Base-by-base conservation (phyloP, 2,888 invertebrate species). In the Xestia xanthographa region DNA sequence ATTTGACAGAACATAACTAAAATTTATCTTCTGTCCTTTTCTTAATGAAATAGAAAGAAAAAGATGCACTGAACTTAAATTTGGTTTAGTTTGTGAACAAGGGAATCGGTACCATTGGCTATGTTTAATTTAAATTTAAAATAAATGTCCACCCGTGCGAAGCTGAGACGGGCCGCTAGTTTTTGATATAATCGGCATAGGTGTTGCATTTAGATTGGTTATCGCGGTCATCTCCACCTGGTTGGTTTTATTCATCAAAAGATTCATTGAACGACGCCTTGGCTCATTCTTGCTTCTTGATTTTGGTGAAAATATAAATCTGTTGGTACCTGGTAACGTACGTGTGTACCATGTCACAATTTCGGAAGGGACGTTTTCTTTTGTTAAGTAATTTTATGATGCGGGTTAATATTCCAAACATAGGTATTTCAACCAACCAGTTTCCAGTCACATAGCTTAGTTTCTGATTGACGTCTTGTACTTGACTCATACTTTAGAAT, bases 321-420 rank as follows among this genome's bases (percentile, higher is more conserved):
- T 14, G n/a, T 41, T 41, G 34, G 34, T 34, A 34, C 34, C n/a
- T n/a, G n/a, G n/a, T n/a, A n/a, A n/a, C n/a, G n/a, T 34, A 34
- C 34, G 34, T 34, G 34, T 34, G 34, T 34, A 41, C 17, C n/a
- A 8, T 38, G 38, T 38, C 62, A 38, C 38, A 14, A n/a, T 41
- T 41, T 63, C 63, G 26, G n/a, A n/a, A 41, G 41, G 63, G 41
- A 63, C n/a, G 26, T 43, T 63, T 63, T 63, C 63, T n/a, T 41
- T 63, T 26, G 41, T 26, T 41, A 17, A 26, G n/a, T 26, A 34
- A 11, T 20, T 20, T 34, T 60, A 34, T 60, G 29, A 20, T 20
- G 20, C 4, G 9, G 20, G 9, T 17, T 17, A 20, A 29, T 34
- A 34, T 60, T 29, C 2, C 26, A 29, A 17, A 26, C 17, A 8